phyloP scores from a whole-genome alignment of 2,113 vertebrate genomes.

The Cichladusa arquata region DNA sequence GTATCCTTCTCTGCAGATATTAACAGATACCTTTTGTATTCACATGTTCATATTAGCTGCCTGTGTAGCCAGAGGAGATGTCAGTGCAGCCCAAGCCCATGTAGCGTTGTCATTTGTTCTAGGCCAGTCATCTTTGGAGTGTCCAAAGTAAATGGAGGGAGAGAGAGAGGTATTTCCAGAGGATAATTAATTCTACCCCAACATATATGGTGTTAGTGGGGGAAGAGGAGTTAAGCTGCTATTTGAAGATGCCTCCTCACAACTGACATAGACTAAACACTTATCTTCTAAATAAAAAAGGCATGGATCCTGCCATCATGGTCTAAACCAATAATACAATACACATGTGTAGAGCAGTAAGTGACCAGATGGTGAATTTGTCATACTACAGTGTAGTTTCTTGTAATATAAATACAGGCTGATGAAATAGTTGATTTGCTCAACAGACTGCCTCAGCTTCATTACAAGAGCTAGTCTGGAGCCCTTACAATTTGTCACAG shows the following conservation, averaged over 20 bases:
- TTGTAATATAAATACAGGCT: slow-evolving; percentile 9
- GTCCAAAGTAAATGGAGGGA: neutral
- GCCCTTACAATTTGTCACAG: slow-evolving; percentile 4
- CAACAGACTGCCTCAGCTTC: neutral
- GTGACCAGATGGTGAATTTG: slow-evolving; percentile 25
- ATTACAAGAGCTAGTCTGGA: slow-evolving; percentile 22
- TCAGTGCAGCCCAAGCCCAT: neutral
- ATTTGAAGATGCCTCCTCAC: neutral
- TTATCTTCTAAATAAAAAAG: neutral
- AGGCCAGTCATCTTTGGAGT: neutral
- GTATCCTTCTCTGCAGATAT: neutral
- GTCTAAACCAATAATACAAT: neutral
- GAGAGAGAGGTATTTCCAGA: neutral
- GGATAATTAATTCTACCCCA: neutral
- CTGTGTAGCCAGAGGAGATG: neutral
- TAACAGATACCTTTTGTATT: neutral
- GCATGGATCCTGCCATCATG: neutral
- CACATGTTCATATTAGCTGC: neutral
- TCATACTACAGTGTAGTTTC: neutral
- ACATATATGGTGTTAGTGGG: neutral
- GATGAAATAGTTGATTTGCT: slow-evolving; percentile 28
- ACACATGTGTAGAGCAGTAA: neutral
- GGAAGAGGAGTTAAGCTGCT: neutral
- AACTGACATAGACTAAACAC: neutral
- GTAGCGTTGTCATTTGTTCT: neutral